Evolutionary conservation across 2,113 vertebrate species (phyloP), one percentile per base, ranked within the genome.

Genomic region (Takifugu bimaculatus): DNA sequence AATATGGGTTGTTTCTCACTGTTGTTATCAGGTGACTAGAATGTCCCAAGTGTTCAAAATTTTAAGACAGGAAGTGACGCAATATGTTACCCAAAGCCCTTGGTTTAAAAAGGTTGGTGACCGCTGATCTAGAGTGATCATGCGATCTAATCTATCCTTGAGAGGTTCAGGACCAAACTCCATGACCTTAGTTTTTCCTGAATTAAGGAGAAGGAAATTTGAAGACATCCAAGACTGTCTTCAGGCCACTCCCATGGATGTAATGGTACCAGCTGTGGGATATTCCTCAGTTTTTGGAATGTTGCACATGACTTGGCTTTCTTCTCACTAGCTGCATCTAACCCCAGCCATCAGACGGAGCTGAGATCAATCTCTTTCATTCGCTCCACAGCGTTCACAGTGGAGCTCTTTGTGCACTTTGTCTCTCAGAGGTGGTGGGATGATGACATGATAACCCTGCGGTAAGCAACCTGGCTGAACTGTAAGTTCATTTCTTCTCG

Each of bases 331-430:
- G 54, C 42, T 59, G 45, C 26, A 15, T 74, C 71, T 6, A 72
- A 52, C 6, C 60, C 60, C 28, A 14, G 54, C 54, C 42, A 63
- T 49, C 54, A 53, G 45, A 70, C 63, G 10, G 63, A 63, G 53
- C 53, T 69, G 45, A 14, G 2, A 50, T 51, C 25, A 4, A 50
- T 71, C 12, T 71, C 60, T 45, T 57, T 71, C 56, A 65, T 65
- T 43, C 44, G 12, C 67, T 1, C 39, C 11, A 58, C 26, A 52
- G 49, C 52, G 64, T 58, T 55, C 26, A 32, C 48, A 7, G n/a
- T 59, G 49, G 1, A 66, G 56, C 50, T 59, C 26, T 3, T 7
- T 26, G 11, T 59, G 32, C 49, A 59, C 56, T 42, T 57, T 44
- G 14, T 29, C 26, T 63, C 14, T 65, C 2, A 29, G 49, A 2